Evolutionary conservation across 2,888 invertebrate genomes (phyloP), one percentile per base, ranked within the genome.

Genomic region (Drosophila ustulata): DNA sequence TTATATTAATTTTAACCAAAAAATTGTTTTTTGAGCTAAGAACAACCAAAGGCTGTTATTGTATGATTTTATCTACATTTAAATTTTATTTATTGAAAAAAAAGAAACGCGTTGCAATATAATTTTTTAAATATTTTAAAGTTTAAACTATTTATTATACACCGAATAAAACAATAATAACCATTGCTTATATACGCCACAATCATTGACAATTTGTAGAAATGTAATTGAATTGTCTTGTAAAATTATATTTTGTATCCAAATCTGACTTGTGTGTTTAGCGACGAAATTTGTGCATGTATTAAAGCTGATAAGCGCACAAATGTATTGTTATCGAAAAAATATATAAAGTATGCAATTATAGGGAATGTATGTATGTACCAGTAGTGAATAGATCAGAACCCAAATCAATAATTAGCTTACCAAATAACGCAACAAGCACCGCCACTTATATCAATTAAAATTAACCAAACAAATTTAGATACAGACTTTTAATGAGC

Each of bases 401-500:
- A 57, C 57, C 11, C 61, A 66, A 80, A 62, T 70, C 53, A 81
- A 71, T 61, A 75, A 73, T 65, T 61, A 65, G 56, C 52, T 72
- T 57, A 73, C 53, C 45, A 74, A 64, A 50, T 47, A 72, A 61
- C 25, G 59, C 59, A 76, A 69, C 62, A 79, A 80, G 75, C 84
- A 84, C 84, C 86, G 84, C 88, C 84, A 84, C 57, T 72, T 71
- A 78, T 78, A 82, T 84, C 88, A 84, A 84, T 88, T 84, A 85
- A 50, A 66, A 65, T 74, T 56, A 61, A 65, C 34, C 49, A 26
- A 68, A 32, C 8, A 51, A 61, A 66, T 63, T 67, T 73, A 59
- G 43, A 49, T 28, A 53, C 51, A 53, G 56, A 57, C 51, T 65
- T 74, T 59, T 45, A 64, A 59, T 28, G 41, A n/a, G 37, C 37